Percentiles rank a stretch among this genome's conserved stretches.
phyloP scores from a whole-genome alignment of 2,888 invertebrate species.

The Cryptus viduatorius region DNA sequence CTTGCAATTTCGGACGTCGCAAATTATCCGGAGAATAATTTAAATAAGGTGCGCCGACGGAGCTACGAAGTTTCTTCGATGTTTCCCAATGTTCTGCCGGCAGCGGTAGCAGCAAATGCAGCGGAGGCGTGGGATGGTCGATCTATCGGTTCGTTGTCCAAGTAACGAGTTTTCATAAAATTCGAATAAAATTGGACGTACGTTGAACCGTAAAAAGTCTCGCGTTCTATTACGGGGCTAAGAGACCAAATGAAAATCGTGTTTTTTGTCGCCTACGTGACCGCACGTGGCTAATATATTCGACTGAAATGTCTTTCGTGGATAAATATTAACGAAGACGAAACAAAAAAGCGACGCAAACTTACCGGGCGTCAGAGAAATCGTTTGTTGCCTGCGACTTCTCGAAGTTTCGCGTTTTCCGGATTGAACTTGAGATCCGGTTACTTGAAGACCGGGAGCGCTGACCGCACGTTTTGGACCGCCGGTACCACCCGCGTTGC shows the following conservation, averaged over 20 bases:
- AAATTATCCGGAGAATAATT: slow-evolving; percentile 43
- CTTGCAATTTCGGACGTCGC: slow-evolving; percentile 40
- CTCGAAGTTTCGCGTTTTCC: slow-evolving; percentile 85
- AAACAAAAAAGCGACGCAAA: slow-evolving; percentile 3
- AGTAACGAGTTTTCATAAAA: slow-evolving; percentile 14
- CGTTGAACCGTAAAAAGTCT: slow-evolving; percentile 51
- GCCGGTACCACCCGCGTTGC: slow-evolving; percentile 68
- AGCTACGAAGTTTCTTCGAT: slow-evolving; percentile 32
- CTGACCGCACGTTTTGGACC: slow-evolving; percentile 91
- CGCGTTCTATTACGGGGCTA: background rate
- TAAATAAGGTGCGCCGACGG: slow-evolving; percentile 52
- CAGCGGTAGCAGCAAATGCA: background rate
- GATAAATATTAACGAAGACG: too few relatives aligned
- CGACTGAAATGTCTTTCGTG: background rate
- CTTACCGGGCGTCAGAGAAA: slow-evolving; percentile 84
- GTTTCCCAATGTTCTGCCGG: slow-evolving; percentile 53
- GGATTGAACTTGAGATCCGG: slow-evolving; percentile 80
- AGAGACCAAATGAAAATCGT: slow-evolving; percentile 6
- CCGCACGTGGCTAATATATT: background rate
- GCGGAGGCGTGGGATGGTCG: slow-evolving; percentile 50
- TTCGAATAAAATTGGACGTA: slow-evolving; percentile 46
- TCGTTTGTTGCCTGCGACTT: slow-evolving; percentile 86
- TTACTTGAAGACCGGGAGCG: slow-evolving; percentile 91
- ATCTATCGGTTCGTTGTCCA: slow-evolving; percentile 32
- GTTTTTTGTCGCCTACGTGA: slow-evolving; percentile 5